Evolutionary conservation across 2,797 vertebrate species (phyloP), one percentile per base, ranked within the genome.

Genomic region (Jordanella pulchra): DNA sequence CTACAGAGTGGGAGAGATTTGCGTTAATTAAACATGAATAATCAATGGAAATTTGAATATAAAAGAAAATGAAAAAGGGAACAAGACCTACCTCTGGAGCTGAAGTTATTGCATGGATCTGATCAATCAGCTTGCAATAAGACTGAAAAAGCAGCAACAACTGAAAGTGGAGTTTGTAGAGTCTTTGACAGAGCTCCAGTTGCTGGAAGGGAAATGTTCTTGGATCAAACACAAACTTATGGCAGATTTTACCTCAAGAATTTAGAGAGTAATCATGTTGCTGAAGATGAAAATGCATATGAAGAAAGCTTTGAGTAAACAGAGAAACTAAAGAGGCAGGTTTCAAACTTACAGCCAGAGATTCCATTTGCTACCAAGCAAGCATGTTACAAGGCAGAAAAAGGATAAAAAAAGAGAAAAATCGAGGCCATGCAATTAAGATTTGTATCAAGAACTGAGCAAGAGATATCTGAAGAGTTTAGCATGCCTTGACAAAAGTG

Each of bases 101-200:
- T 68, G 95, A 95, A 90, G 95, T 97, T 84, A 97, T 96, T 82
- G 95, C 92, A 0, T 99, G 95, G 87, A 99, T 95, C 89, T 98
- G 96, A 86, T 97, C 95, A 48, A 98, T 97, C 92, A 99, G 96
- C 92, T 99, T 99, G 93, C 97, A 98, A 93, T 99, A 99, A 81
- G 97, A 99, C 86, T 99, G 97, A 95, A 98, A 99, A 88, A 99
- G 97, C 93, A 99, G 94, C 85, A 99, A 90, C 89, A 99, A 95
- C 93, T 99, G 98, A 91, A 99, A 99, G 87, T 99, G 98, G 84
- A 99, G 96, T 86, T 99, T 99, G 94, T 99, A 99, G 86, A 99
- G 94, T 86, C 96, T 95, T 91, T 98, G 97, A 94, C 97, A 99
- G 78, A 99, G 95, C 89, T 99, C 97, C 95, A 99, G 87, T 96